Evolutionary conservation across 2,797 vertebrate species (phyloP).

Genomic region (Meda fulgida): DNA sequence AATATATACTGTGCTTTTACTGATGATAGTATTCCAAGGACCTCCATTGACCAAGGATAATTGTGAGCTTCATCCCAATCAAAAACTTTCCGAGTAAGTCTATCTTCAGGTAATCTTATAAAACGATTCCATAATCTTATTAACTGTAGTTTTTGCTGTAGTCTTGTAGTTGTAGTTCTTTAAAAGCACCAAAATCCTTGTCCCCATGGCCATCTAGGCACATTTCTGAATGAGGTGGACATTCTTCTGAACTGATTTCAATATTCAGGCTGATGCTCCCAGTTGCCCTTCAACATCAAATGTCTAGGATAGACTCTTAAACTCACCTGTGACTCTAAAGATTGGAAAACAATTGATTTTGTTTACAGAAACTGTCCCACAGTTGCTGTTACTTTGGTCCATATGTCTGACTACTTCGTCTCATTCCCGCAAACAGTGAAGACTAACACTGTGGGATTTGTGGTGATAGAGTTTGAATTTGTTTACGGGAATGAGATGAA

Average conservation of each 20-base stretch:
- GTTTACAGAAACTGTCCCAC: constrained; percentile 15
- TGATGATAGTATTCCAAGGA: too few species aligned
- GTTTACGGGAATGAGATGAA: too few species aligned
- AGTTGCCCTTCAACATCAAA: constrained; percentile 25
- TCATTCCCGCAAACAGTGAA: neutral
- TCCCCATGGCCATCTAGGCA: neutral
- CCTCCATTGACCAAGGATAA: too few species aligned
- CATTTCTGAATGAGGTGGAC: constrained; percentile 6
- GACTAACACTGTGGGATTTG: neutral
- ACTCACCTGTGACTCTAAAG: constrained; percentile 1
- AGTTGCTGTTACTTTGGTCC: neutral
- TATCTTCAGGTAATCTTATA: too few species aligned
- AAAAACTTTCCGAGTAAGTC: too few species aligned
- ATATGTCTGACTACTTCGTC: constrained; percentile 11
- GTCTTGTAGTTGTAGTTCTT: neutral
- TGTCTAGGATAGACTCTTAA: neutral
- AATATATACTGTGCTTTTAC: too few species aligned
- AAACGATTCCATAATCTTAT: too few species aligned
- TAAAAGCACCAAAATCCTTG: neutral
- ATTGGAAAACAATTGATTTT: constrained; percentile 9
- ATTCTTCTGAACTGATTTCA: neutral
- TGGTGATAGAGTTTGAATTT: neutral
- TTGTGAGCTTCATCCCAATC: too few species aligned
- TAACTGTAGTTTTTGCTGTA: too few species aligned
- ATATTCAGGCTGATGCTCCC: neutral